Conservation (phyloP, 2,888 invertebrate genomes). For the Zhuqinia jingwanae region DNA sequence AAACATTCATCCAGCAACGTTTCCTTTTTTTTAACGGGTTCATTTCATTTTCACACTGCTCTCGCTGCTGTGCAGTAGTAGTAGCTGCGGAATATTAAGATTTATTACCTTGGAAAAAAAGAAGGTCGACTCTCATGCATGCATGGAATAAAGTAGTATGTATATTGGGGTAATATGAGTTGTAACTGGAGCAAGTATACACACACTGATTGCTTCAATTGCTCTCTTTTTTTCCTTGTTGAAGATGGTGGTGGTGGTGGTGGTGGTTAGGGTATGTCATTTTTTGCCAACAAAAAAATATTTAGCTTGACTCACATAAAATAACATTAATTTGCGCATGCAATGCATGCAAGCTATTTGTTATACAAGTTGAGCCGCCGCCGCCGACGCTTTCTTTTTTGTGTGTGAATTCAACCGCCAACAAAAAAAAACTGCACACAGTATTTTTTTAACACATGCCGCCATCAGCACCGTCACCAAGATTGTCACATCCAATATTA, state of each 20-base stretch:
- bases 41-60: conserved; percentile 1
- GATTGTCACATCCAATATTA: conserved; percentile 26
- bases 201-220: too few relatives aligned
- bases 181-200: too few relatives aligned
- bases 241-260: not conserved
- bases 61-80: not conserved
- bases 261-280: not conserved
- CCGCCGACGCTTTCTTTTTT: too few relatives aligned
- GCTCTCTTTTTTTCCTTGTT: too few relatives aligned
- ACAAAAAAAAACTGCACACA: not conserved
- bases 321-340: not conserved
- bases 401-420: too few relatives aligned
- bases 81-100: not conserved
- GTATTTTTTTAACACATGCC: not conserved
- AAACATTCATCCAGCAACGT: not conserved
- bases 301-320: not conserved
- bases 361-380: not conserved
- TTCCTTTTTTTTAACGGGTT: not conserved
- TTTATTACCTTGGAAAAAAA: not conserved
- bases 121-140: too few relatives aligned
- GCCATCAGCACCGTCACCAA: not conserved
- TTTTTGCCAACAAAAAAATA: not conserved
- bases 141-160: too few relatives aligned
- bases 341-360: not conserved
- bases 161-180: too few relatives aligned